phyloP scores from a whole-genome alignment of 2,113 vertebrate genomes.

The Thamnophis sirtalis region DNA sequence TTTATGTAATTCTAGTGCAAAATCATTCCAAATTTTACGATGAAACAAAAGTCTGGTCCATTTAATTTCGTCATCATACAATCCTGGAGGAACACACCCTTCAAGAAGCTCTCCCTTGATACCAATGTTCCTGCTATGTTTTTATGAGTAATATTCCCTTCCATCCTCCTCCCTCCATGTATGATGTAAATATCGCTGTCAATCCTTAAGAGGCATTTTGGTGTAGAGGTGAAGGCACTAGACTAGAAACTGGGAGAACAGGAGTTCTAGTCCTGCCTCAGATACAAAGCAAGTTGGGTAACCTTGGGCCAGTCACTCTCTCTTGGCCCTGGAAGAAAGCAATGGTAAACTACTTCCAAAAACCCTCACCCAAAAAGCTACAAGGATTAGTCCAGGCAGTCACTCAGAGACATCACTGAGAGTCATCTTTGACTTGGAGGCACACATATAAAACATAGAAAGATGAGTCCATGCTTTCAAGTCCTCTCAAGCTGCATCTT shows the following conservation, averaged over 20 bases:
- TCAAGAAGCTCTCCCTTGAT: conserved; percentile 15
- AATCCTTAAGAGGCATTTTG: background rate
- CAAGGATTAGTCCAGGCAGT: background rate
- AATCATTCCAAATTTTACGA: background rate
- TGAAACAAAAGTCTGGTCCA: background rate
- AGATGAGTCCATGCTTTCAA: background rate
- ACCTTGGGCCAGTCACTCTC: background rate
- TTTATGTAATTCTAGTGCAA: background rate
- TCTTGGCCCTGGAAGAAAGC: background rate
- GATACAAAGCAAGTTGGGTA: background rate
- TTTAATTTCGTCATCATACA: background rate
- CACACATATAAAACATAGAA: conserved; percentile 4
- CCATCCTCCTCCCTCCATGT: background rate
- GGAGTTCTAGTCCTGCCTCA: background rate
- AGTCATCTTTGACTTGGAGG: background rate
- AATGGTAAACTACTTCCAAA: background rate
- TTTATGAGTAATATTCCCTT: background rate
- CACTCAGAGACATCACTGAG: background rate
- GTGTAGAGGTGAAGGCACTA: background rate
- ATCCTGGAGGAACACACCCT: background rate
- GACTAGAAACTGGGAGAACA: background rate
- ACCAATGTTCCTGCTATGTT: background rate
- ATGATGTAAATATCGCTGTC: conserved; percentile 5
- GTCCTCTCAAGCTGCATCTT: background rate
- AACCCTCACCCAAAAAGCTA: background rate